Conservation (phyloP, 2,888 invertebrate genomes). For the Creontiades dilutus region DNA sequence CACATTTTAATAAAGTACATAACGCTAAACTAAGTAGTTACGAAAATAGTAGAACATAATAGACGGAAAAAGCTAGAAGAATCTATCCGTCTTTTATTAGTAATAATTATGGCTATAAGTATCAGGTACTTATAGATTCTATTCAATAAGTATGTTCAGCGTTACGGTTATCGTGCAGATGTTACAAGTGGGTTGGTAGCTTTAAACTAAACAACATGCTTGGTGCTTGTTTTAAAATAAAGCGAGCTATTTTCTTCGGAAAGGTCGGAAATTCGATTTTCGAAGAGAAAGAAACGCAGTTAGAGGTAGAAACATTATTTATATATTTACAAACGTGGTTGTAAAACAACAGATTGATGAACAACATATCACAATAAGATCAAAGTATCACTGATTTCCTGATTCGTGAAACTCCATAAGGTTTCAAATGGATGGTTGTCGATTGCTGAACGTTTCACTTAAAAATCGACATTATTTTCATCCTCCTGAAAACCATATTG, state of each 20-base stretch:
- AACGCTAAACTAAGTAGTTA: neutral
- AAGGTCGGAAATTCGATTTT: neutral
- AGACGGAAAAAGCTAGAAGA: neutral
- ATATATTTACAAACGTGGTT: constrained; percentile 20
- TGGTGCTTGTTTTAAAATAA: neutral
- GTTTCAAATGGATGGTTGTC: neutral
- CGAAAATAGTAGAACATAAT: no score
- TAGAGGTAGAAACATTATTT: neutral
- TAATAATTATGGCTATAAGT: neutral
- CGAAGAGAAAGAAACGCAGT: neutral
- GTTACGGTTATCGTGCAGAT: neutral
- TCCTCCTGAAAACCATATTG: constrained; percentile 8
- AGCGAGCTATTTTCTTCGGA: neutral
- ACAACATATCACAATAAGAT: neutral
- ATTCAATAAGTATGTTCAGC: neutral
- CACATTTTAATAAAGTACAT: neutral
- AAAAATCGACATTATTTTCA: constrained; percentile 20
- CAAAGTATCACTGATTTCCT: neutral
- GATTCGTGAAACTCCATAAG: neutral
- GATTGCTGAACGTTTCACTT: neutral
- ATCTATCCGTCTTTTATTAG: neutral
- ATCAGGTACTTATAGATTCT: no score
- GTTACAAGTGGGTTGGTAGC: neutral
- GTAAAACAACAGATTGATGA: neutral
- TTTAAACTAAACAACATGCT: neutral